Evolutionary conservation across 2,113 vertebrate genomes (phyloP), one percentile per base, ranked within the genome.

Genomic region (Sisor rabdophorus): DNA sequence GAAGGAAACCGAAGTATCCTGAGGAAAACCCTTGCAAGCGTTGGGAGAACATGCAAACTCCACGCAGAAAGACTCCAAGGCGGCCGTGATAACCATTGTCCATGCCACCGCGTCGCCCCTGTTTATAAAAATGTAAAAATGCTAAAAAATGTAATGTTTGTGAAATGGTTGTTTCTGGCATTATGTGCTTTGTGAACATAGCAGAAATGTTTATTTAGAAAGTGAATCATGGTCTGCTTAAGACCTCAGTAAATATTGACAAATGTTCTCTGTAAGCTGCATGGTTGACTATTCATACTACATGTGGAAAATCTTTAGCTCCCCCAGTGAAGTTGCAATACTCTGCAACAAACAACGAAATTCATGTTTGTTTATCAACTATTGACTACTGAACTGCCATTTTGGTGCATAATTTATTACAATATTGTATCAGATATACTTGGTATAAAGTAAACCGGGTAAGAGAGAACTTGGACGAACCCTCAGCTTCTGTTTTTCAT

Each of bases 401-500:
- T 60, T 60, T 44, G 24, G 44, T 32, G 65, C 48, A 24, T 30
- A 56, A 64, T 75, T 22, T 22, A 0, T 6, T 20, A 56, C 32
- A 58, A 26, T 69, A 47, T 48, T 8, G 5, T 17, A 40, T 53
- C 54, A 15, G 24, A 10, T 4, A 36, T 44, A 24, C 7, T 30
- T 44, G 22, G 16, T 30, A 44, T 63, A 19, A n/a, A n/a, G n/a
- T 8, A 9, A 28, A 10, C 50, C 30, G 60, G 50, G 32, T 40
- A 22, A 68, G 36, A 15, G 11, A 20, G 40, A 20, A 52, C 32
- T 56, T 60, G 20, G 19, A 79, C 92, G 90, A 85, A 98, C 97
- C 87, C 93, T 93, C 85, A 98, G 93, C 82, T 98, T 98, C 92
- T 98, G 97, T 86, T 99, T 99, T 93, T 99, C 97, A 0, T 93